Conservation (phyloP, 1,140 invertebrate genomes). For the Bombus huntii region DNA sequence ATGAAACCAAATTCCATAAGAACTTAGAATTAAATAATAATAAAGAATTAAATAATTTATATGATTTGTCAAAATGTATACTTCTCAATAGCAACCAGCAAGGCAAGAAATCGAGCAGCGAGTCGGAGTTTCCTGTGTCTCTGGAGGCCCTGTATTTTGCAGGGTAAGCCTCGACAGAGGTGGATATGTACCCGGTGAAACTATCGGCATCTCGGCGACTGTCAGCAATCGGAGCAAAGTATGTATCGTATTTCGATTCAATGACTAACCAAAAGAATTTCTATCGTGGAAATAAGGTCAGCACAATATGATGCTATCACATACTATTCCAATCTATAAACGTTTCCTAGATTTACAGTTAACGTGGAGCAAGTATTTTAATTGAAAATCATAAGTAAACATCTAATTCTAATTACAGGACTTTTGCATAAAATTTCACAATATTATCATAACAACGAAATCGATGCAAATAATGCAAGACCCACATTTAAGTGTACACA, state of each 20-base stretch:
- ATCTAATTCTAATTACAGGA: not conserved
- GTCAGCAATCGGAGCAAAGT: constrained; percentile 94
- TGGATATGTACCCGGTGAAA: constrained; percentile 96
- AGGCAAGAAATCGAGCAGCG: constrained; percentile 95
- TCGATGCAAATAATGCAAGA: not conserved
- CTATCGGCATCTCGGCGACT: constrained; percentile 92
- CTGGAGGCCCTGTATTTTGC: constrained; percentile 91
- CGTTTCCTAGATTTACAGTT: not conserved
- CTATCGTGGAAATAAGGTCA: not conserved
- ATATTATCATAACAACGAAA: not conserved
- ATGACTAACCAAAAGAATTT: constrained; percentile 39
- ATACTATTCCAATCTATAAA: not conserved
- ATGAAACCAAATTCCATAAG: not conserved
- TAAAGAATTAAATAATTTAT: not conserved
- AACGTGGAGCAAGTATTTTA: not conserved
- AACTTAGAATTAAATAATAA: too few species aligned
- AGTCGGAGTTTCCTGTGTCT: constrained; percentile 92
- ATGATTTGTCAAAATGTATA: not conserved
- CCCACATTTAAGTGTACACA: constrained; percentile 2
- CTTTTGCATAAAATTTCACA: not conserved
- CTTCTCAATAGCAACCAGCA: constrained; percentile 90
- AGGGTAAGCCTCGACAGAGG: constrained; percentile 94
- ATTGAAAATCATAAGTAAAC: not conserved
- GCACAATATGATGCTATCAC: constrained; percentile 11
- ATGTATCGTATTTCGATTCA: constrained; percentile 72